These are phyloP conservation scores for Gallinago jamesoni DNA, from an alignment of 2,113 vertebrate genomes.

Conservation along the genomic window DNA sequence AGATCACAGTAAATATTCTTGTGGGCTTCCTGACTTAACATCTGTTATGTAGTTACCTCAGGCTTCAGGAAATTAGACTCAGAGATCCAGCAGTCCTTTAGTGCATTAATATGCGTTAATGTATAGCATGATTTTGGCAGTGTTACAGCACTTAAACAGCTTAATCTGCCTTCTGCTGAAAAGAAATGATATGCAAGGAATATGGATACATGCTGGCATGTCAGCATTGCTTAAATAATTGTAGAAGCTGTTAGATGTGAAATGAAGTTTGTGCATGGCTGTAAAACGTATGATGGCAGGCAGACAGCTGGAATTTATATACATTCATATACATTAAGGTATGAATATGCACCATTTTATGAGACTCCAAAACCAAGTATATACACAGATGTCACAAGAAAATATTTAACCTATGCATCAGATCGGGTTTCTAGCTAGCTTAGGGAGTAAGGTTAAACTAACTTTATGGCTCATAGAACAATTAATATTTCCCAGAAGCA, in stretches of 20 bases:
- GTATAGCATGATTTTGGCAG: neutral
- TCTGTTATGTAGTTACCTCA: conserved; percentile 10
- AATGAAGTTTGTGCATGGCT: neutral
- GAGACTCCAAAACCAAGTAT: neutral
- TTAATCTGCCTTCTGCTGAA: neutral
- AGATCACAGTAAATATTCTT: conserved; percentile 18
- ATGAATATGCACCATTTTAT: neutral
- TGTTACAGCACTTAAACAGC: neutral
- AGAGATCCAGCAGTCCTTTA: neutral
- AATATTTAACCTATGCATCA: neutral
- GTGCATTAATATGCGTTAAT: neutral
- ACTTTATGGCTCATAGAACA: neutral
- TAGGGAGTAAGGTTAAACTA: neutral
- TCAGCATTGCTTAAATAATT: neutral
- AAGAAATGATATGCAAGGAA: neutral
- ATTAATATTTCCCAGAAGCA: neutral
- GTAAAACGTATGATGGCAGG: neutral
- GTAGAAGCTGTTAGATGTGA: neutral
- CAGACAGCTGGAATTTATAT: conserved; percentile 1
- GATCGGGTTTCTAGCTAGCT: neutral
- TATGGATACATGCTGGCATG: neutral
- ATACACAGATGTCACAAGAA: neutral
- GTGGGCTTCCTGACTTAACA: neutral
- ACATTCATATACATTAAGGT: neutral
- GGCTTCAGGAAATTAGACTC: neutral